These are phyloP conservation scores for Cydia pomonella DNA, from an alignment of 1,140 invertebrate species.

Conservation along the genomic window DNA sequence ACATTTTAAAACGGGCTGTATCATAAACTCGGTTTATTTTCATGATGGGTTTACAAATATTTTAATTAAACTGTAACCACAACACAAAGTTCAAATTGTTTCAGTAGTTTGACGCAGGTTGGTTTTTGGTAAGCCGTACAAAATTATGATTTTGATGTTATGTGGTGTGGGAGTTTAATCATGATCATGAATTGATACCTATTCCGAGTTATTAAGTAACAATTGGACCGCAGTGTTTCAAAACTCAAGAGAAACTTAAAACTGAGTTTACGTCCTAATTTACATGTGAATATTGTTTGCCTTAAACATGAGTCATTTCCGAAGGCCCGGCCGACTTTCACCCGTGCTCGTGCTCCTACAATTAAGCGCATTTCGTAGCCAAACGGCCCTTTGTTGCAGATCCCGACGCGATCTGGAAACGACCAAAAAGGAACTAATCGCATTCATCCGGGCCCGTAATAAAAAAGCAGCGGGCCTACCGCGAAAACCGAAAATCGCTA, in stretches of 20 bases:
- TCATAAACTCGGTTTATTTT: slow-evolving; percentile 1
- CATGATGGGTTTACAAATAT: slow-evolving; percentile 35
- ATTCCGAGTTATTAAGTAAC: not conserved
- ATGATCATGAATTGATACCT: not conserved
- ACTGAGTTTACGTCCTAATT: slow-evolving; percentile 59
- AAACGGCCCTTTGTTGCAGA: slow-evolving; percentile 39
- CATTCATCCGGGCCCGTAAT: not conserved
- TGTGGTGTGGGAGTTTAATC: not conserved
- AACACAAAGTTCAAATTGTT: slow-evolving; percentile 29
- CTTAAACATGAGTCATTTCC: slow-evolving; percentile 69
- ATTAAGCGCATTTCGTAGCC: slow-evolving; percentile 52
- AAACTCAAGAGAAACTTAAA: slow-evolving; percentile 51
- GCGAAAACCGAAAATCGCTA: too few species aligned
- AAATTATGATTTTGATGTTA: slow-evolving; percentile 19
- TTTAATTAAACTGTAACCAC: slow-evolving; percentile 35
- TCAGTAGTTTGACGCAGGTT: slow-evolving; percentile 28
- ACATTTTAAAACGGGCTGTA: not conserved
- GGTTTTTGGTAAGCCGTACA: slow-evolving; percentile 3
- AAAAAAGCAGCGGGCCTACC: not conserved
- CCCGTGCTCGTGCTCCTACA: slow-evolving; percentile 58
- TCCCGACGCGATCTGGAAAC: not conserved
- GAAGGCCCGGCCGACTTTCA: slow-evolving; percentile 67
- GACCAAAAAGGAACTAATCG: slow-evolving; percentile 17
- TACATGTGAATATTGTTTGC: slow-evolving; percentile 71
- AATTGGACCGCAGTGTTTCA: slow-evolving; percentile 30